Evolutionary conservation across 1,140 invertebrate genomes (phyloP).

Genomic region (Arion vulgaris): DNA sequence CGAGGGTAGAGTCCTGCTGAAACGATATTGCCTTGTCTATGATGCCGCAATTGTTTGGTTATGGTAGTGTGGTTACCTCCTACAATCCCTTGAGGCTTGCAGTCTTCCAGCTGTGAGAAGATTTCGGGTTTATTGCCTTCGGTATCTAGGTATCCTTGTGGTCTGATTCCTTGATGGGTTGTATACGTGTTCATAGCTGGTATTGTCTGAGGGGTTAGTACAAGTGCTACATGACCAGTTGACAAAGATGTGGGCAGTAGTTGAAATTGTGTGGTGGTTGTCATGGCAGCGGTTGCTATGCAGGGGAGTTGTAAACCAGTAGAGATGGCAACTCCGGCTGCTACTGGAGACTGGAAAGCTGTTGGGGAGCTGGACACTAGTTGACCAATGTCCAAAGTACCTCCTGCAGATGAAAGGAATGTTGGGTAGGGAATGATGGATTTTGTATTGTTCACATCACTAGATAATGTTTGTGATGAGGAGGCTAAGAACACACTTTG

Average conservation of each 20-base stretch:
- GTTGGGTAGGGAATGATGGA: background rate
- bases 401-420: no score
- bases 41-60: background rate
- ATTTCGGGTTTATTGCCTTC: background rate
- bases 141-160: background rate
- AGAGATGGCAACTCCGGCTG: background rate
- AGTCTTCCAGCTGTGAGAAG: background rate
- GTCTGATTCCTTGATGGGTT: background rate
- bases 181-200: constrained; percentile 7
- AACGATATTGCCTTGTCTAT: background rate
- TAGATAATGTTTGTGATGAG: background rate
- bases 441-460: constrained; percentile 23
- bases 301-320: constrained; percentile 17
- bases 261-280: constrained; percentile 11
- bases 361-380: constrained; percentile 13
- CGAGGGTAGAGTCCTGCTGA: background rate
- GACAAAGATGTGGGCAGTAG: constrained; percentile 15
- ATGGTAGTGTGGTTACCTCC: background rate
- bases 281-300: background rate
- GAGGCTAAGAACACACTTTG: background rate
- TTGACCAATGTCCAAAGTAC: background rate
- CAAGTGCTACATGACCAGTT: constrained; percentile 18
- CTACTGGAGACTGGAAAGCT: constrained; percentile 21
- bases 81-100: background rate
- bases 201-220: constrained; percentile 6